Percentiles rank a stretch among this genome's conserved stretches.
phyloP scores from a whole-genome alignment of 2,888 invertebrate genomes.

The Campoplex nolae region DNA sequence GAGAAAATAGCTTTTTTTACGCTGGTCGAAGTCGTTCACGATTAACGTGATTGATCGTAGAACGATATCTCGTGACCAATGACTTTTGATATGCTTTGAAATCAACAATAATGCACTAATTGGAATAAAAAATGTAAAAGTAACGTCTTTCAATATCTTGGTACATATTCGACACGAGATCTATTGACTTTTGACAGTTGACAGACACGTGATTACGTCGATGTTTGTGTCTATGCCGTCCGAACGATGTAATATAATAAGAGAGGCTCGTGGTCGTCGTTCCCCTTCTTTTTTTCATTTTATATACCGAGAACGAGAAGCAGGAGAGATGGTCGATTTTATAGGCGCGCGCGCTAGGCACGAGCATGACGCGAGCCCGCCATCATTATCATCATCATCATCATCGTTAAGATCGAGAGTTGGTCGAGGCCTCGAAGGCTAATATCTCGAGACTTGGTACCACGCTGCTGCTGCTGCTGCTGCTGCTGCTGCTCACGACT shows the following conservation, averaged over 20 bases:
- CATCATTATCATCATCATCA: constrained; percentile 65
- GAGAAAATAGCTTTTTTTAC: background rate
- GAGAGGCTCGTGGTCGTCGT: constrained; percentile 45
- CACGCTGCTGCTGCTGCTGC: background rate
- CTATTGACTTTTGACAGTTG: constrained; percentile 26
- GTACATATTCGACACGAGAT: background rate
- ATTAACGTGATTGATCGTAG: background rate
- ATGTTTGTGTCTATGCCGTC: background rate
- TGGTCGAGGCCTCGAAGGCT: constrained; percentile 54
- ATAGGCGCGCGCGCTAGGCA: constrained; percentile 77
- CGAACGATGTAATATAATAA: constrained; percentile 46
- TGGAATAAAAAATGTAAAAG: background rate
- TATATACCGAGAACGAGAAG: constrained; percentile 26
- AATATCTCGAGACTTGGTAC: constrained; percentile 52
- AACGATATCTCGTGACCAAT: background rate
- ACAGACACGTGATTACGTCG: background rate
- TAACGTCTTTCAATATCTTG: background rate
- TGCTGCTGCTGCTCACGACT: constrained; percentile 37
- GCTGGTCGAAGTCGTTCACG: background rate
- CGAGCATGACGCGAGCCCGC: constrained; percentile 75
- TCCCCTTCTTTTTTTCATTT: background rate
- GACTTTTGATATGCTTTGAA: background rate
- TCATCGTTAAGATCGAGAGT: constrained; percentile 59
- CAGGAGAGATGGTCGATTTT: constrained; percentile 66
- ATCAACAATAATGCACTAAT: background rate